Evolutionary conservation across 2,888 invertebrate genomes (phyloP).

Genomic region (Polyommatus icarus): DNA sequence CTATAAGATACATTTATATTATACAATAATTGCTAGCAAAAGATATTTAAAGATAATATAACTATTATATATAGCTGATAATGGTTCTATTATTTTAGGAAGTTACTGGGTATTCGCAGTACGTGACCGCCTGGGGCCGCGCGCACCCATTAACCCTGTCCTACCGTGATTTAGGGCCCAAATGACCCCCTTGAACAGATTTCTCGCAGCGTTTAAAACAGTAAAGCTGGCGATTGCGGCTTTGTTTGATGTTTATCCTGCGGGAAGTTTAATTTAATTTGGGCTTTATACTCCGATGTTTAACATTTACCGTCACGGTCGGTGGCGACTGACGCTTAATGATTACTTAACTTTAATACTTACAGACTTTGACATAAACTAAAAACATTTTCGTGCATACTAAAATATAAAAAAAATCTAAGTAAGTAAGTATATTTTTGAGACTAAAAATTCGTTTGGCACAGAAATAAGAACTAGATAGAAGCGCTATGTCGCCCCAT

Average conservation of each 20-base stretch:
- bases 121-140: slow-evolving; percentile 10
- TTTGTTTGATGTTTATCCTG: slow-evolving; percentile 34
- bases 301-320: neutral
- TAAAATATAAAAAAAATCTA: no score
- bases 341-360: neutral
- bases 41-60: no score
- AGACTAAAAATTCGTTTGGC: no score
- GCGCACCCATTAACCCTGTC: slow-evolving; percentile 73
- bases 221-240: slow-evolving; percentile 41
- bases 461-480: no score
- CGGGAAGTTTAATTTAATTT: slow-evolving; percentile 17
- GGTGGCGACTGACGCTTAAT: neutral
- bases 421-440: no score
- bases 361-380: no score
- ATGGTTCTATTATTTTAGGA: slow-evolving; percentile 2
- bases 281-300: neutral
- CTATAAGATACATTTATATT: no score
- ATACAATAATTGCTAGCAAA: no score
- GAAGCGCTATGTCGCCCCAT: no score
- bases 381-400: no score
- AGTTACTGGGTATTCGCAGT: neutral
- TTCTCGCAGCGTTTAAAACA: slow-evolving; percentile 62
- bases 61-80: neutral
- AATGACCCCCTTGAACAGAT: slow-evolving; percentile 63
- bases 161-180: slow-evolving; percentile 71